Evolutionary conservation across 2,888 invertebrate genomes (phyloP).

Genomic region (Gonocerus acuteangulatus): DNA sequence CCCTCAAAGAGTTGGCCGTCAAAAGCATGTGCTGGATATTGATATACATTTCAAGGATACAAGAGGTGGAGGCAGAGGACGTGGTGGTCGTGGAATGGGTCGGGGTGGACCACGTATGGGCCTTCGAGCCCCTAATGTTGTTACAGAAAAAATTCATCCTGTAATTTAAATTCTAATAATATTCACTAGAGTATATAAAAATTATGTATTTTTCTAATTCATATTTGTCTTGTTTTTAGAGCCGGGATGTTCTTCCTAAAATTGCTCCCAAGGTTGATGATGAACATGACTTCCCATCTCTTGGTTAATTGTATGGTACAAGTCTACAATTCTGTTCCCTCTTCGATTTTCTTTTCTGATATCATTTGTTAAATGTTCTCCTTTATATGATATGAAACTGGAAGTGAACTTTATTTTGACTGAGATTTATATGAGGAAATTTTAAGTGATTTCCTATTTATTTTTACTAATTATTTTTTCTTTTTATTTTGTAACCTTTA

Average conservation of each 20-base stretch:
- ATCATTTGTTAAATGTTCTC: no score
- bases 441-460: no score
- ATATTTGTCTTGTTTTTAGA: conserved; percentile 21
- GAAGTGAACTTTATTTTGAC: no score
- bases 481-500: no score
- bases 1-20: conserved; percentile 37
- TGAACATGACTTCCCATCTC: conserved; percentile 90
- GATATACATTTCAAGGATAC: conserved; percentile 37
- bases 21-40: conserved; percentile 39
- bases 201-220: background rate
- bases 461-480: no score
- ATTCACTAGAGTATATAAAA: background rate
- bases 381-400: no score
- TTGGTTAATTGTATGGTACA: conserved; percentile 48
- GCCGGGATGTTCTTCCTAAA: conserved; percentile 24
- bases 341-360: no score
- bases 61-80: conserved; percentile 34
- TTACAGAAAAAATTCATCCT: conserved; percentile 20
- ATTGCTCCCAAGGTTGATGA: conserved; percentile 86
- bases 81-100: conserved; percentile 36
- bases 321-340: conserved; percentile 1
- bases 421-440: no score
- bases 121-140: conserved; percentile 22
- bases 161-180: conserved; percentile 1
- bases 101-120: conserved; percentile 33